These are phyloP conservation scores for Sigmodon hispidus DNA, from an alignment of 2,113 vertebrate genomes.

Conservation along the genomic window DNA sequence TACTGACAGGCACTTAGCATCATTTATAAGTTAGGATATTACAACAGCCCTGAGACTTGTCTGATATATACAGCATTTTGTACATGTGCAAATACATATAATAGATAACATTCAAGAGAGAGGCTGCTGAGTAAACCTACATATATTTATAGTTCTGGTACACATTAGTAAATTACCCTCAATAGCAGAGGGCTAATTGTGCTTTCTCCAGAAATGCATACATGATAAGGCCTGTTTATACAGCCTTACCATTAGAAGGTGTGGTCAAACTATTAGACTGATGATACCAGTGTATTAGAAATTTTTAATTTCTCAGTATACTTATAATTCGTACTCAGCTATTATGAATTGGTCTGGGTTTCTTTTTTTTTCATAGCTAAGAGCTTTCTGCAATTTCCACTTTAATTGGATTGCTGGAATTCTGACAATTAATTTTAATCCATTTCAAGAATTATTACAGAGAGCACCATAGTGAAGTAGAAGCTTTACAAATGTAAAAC, in stretches of 20 bases:
- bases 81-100: neutral
- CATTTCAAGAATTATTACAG: slow-evolving; percentile 1
- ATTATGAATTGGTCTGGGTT: neutral
- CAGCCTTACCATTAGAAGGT: neutral
- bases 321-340: slow-evolving; percentile 24
- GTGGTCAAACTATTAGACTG: neutral
- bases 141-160: slow-evolving; percentile 17
- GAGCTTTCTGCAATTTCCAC: neutral
- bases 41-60: neutral
- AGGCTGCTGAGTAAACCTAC: neutral
- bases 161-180: slow-evolving; percentile 8
- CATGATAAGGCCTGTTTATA: neutral
- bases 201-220: slow-evolving; percentile 37
- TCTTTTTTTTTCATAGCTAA: slow-evolving; percentile 31
- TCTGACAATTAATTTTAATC: slow-evolving; percentile 30
- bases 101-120: neutral
- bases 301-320: neutral
- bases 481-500: slow-evolving; percentile 51
- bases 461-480: neutral
- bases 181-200: neutral
- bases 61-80: neutral
- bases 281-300: neutral
- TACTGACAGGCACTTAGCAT: neutral
- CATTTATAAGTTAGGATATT: slow-evolving; percentile 18
- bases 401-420: slow-evolving; percentile 45